A percentile compares a stretch with the other conserved stretches of the same genome.
Conservation (phyloP, 92 coral and sea anemone species). For the Porites lobata region DNA sequence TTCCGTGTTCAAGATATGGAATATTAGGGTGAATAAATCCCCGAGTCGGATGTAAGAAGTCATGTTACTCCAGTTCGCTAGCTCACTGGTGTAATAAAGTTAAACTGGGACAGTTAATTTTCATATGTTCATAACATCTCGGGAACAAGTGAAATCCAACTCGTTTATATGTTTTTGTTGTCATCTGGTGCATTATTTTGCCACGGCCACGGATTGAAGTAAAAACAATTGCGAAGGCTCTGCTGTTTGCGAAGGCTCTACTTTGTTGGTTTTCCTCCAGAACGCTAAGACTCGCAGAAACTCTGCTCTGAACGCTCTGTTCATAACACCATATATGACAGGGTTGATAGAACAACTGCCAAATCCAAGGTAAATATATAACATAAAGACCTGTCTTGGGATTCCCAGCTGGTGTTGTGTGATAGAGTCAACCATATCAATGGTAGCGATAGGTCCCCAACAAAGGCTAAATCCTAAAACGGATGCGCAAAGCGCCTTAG, state of each 20-base stretch:
- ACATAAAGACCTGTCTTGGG: constrained; percentile 72
- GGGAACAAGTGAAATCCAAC: not conserved
- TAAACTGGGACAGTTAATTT: no score
- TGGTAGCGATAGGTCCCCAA: constrained; percentile 84
- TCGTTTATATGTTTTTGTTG: not conserved
- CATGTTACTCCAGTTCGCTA: not conserved
- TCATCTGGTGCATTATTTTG: not conserved
- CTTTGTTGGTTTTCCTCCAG: constrained; percentile 16
- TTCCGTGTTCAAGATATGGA: no score
- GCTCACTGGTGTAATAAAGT: no score
- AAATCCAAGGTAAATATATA: constrained; percentile 78
- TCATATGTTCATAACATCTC: not conserved
- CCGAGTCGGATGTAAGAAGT: no score
- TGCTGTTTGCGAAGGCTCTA: not conserved
- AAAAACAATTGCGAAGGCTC: not conserved
- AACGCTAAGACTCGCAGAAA: constrained; percentile 45
- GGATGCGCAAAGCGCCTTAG: constrained; percentile 79
- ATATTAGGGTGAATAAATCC: no score
- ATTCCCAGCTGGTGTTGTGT: constrained; percentile 51
- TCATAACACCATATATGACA: constrained; percentile 85
- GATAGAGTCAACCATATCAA: constrained; percentile 70
- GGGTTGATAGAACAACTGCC: constrained; percentile 89
- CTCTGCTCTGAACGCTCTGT: constrained; percentile 77
- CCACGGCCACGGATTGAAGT: not conserved
- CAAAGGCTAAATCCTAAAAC: constrained; percentile 79